phyloP scores from a whole-genome alignment of 2,888 invertebrate genomes.

The Drosophila differens region DNA sequence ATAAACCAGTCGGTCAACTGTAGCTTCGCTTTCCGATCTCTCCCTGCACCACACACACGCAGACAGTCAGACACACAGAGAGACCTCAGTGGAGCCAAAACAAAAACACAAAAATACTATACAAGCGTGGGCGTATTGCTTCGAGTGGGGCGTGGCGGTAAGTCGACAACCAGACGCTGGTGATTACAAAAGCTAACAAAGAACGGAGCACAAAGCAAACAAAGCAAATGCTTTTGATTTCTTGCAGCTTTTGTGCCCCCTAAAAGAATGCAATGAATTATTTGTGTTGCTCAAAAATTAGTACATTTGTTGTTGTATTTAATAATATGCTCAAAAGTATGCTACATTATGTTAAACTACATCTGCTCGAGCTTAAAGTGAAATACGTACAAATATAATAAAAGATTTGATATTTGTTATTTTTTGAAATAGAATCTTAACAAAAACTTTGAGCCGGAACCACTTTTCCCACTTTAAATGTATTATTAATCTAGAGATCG shows the following conservation, averaged over 20 bases:
- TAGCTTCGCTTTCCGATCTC: conserved; percentile 42
- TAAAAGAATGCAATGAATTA: conserved; percentile 38
- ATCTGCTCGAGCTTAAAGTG: neutral
- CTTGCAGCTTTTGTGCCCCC: conserved; percentile 16
- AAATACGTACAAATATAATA: neutral
- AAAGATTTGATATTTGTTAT: neutral
- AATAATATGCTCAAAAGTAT: conserved; percentile 7
- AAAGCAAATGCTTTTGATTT: conserved; percentile 8
- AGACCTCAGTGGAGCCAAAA: conserved; percentile 62
- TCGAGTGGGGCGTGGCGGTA: conserved; percentile 1
- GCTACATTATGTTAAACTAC: conserved; percentile 5
- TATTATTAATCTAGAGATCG: neutral
- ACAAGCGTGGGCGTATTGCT: conserved; percentile 22
- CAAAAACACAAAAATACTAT: conserved; percentile 71
- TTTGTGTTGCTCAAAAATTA: no score
- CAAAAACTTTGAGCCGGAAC: neutral
- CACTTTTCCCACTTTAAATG: neutral
- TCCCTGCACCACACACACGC: neutral
- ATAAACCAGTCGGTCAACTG: conserved; percentile 64
- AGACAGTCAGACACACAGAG: conserved; percentile 11
- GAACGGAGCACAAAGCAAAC: conserved; percentile 41
- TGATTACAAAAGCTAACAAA: conserved; percentile 45
- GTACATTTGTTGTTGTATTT: neutral
- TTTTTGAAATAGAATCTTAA: neutral
- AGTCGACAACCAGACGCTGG: conserved; percentile 2